Percentiles rank a stretch among this genome's conserved stretches.
Evolutionary conservation across 2,888 invertebrate species (phyloP).

Genomic region (Flexamia atlantica): DNA sequence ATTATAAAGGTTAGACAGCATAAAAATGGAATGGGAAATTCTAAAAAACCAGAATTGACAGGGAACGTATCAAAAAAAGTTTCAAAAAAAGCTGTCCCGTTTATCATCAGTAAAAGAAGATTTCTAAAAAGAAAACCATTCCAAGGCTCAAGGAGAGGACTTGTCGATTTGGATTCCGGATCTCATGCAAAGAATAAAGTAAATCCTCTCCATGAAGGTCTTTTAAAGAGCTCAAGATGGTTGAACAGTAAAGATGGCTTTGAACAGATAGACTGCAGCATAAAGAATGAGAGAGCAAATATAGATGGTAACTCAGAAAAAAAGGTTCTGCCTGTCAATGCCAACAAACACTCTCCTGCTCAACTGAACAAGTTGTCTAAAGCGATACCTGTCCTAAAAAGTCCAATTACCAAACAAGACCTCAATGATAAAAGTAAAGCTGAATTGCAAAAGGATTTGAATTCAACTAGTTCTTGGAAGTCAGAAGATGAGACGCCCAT

Average conservation of each 20-base stretch:
- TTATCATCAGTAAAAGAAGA: neutral
- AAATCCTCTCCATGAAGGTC: neutral
- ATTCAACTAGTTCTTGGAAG: neutral
- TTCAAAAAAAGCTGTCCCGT: neutral
- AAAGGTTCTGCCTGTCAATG: too few species aligned
- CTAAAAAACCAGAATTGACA: too few species aligned
- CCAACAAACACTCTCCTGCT: neutral
- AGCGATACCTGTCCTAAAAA: neutral
- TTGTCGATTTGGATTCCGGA: neutral
- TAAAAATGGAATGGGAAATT: too few species aligned
- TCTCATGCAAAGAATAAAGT: neutral
- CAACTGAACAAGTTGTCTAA: neutral
- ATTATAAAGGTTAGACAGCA: neutral
- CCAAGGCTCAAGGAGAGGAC: neutral
- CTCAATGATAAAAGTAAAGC: neutral
- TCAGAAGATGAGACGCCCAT: neutral
- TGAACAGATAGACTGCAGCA: neutral
- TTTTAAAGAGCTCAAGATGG: neutral
- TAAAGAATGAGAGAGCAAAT: neutral
- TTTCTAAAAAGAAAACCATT: neutral
- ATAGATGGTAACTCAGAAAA: neutral
- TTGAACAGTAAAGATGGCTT: neutral
- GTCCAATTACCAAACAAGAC: neutral
- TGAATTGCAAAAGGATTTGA: too few species aligned
- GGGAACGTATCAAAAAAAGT: neutral